A percentile compares a stretch with the other conserved stretches of the same genome.
These are phyloP conservation scores for Labeo rohita DNA, from an alignment of 2,113 vertebrate species.

Conservation along the genomic window DNA sequence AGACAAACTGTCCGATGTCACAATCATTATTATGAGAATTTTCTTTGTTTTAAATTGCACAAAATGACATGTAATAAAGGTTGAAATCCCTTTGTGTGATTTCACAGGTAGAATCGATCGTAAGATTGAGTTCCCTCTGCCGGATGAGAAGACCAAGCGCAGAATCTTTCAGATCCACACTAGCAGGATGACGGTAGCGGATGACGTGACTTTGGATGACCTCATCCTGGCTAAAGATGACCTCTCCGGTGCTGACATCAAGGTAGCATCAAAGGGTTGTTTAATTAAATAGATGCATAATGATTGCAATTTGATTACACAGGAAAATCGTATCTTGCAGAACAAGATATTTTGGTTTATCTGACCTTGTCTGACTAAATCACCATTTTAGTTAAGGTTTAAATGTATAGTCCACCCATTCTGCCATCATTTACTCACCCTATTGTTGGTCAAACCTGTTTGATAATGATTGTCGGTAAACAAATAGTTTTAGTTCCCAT, in stretches of 20 bases:
- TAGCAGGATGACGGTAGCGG: constrained; percentile 93
- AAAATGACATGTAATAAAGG: not conserved
- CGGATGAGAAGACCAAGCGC: constrained; percentile 95
- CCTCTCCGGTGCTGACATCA: constrained; percentile 96
- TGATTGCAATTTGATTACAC: not conserved
- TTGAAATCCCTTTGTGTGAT: not conserved
- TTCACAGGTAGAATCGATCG: constrained; percentile 91
- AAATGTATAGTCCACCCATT: not conserved
- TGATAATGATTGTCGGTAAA: not conserved
- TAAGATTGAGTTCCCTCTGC: constrained; percentile 98
- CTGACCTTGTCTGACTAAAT: not conserved
- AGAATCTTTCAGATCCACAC: constrained; percentile 98
- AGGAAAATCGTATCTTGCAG: not conserved
- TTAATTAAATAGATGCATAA: not conserved
- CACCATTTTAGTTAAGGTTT: not conserved
- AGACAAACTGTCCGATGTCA: not conserved
- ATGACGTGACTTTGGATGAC: constrained; percentile 93
- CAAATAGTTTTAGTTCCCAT: not conserved
- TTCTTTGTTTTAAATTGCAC: not conserved
- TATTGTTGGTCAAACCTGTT: not conserved
- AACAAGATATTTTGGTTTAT: not conserved
- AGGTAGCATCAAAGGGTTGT: constrained; percentile 72
- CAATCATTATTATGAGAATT: not conserved
- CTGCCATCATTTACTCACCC: not conserved
- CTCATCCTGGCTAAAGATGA: constrained; percentile 97